A percentile compares a stretch with the other conserved stretches of the same genome.
Evolutionary conservation across 2,113 vertebrate genomes (phyloP).

Genomic region (Stegastes partitus): DNA sequence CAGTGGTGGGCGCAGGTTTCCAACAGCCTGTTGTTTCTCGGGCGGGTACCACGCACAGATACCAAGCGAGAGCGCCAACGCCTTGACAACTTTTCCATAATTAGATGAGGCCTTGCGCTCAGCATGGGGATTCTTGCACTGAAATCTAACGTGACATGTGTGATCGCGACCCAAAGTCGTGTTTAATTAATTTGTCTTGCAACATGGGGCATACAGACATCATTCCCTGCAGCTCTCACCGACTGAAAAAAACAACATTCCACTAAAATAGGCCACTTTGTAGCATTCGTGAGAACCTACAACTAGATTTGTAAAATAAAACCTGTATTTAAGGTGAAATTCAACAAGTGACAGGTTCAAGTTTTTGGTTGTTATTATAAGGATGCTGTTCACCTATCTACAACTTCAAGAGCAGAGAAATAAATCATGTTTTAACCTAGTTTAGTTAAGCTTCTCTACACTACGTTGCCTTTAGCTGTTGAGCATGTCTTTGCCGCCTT

Average conservation of each 20-base stretch:
- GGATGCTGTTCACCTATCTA: background rate
- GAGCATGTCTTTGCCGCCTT: constrained; percentile 74
- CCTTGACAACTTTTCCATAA: constrained; percentile 80
- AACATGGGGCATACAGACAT: constrained; percentile 50
- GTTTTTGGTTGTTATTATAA: background rate
- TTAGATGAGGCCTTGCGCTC: constrained; percentile 73
- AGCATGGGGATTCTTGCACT: constrained; percentile 41
- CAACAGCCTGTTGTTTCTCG: constrained; percentile 83
- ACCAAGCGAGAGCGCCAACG: constrained; percentile 73
- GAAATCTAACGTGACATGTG: constrained; percentile 80
- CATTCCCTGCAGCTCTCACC: constrained; percentile 64
- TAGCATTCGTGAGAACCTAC: background rate
- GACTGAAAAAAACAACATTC: constrained; percentile 10
- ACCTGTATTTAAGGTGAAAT: constrained; percentile 3
- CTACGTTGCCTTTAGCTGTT: constrained; percentile 63
- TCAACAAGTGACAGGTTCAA: constrained; percentile 18
- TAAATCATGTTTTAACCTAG: constrained; percentile 30
- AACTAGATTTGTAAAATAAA: background rate
- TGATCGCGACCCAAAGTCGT: constrained; percentile 80
- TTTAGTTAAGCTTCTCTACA: constrained; percentile 26
- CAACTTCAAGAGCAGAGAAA: background rate
- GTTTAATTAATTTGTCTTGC: constrained; percentile 77
- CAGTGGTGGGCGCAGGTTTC: constrained; percentile 83
- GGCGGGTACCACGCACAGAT: constrained; percentile 80
- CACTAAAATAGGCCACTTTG: constrained; percentile 53